These are phyloP conservation scores for Chaetura pelagica DNA, from an alignment of 2,113 vertebrate genomes.

Conservation along the genomic window DNA sequence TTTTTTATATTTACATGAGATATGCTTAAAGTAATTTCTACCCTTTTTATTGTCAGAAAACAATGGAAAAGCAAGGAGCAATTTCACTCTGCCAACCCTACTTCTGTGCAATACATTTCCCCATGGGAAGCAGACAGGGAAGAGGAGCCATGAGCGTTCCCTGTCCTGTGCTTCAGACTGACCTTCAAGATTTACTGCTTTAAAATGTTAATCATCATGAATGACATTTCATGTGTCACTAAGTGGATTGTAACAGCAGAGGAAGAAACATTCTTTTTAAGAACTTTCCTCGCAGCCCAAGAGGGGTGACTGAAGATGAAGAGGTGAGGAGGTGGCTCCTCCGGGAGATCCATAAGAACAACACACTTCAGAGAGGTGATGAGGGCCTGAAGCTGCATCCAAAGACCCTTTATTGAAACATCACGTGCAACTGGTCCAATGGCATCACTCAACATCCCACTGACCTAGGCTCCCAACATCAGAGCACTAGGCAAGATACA, in stretches of 20 bases:
- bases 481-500: neutral
- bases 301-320: neutral
- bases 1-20: neutral
- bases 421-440: neutral
- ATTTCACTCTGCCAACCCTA: neutral
- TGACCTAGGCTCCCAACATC: neutral
- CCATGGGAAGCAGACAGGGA: neutral
- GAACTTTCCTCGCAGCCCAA: neutral
- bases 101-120: neutral
- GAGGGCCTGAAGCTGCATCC: neutral
- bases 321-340: neutral
- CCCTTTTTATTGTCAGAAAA: neutral
- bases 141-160: neutral
- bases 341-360: neutral
- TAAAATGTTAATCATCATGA: conserved; percentile 39
- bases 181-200: conserved; percentile 49
- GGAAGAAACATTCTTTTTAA: neutral
- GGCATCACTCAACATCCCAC: neutral
- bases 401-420: neutral
- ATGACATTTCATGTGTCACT: conserved; percentile 27
- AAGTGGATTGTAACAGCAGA: neutral
- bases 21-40: neutral
- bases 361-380: neutral
- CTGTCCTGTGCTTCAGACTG: neutral
- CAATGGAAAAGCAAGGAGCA: neutral